phyloP scores from a whole-genome alignment of 2,113 vertebrate genomes.

The Ailuropoda melanoleuca region DNA sequence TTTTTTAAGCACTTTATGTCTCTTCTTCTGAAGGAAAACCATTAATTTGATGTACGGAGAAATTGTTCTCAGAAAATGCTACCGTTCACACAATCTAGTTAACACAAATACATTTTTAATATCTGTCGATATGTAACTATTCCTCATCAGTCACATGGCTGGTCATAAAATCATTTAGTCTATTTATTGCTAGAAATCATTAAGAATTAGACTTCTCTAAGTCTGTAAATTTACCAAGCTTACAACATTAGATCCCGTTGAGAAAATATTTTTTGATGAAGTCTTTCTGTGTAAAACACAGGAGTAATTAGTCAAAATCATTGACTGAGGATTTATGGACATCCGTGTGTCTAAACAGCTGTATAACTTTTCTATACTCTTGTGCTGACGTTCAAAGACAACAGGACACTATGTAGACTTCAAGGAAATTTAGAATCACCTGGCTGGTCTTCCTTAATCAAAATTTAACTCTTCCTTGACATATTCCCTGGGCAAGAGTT shows the following conservation, averaged over 20 bases:
- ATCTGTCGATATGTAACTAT: background rate
- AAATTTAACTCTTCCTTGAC: background rate
- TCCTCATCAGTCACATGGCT: background rate
- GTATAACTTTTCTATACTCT: background rate
- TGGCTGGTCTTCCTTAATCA: background rate
- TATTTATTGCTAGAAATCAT: background rate
- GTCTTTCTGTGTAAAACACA: background rate
- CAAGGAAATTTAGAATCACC: background rate
- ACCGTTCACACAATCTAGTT: background rate
- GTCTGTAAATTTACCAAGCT: background rate
- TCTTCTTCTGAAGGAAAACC: conserved; percentile 25
- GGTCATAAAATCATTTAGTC: conserved; percentile 43
- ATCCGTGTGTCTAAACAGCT: background rate
- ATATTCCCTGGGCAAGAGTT: background rate
- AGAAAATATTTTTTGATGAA: conserved; percentile 15
- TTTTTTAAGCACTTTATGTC: background rate
- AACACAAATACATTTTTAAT: conserved; percentile 42
- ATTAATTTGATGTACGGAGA: conserved; percentile 52
- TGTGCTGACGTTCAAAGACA: background rate
- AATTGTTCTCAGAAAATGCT: background rate
- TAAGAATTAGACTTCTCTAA: background rate
- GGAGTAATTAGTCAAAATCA: background rate
- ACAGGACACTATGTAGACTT: background rate
- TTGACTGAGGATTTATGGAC: background rate
- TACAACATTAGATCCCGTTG: background rate